phyloP scores from a whole-genome alignment of 2,113 vertebrate genomes.

The Centropristis striata region DNA sequence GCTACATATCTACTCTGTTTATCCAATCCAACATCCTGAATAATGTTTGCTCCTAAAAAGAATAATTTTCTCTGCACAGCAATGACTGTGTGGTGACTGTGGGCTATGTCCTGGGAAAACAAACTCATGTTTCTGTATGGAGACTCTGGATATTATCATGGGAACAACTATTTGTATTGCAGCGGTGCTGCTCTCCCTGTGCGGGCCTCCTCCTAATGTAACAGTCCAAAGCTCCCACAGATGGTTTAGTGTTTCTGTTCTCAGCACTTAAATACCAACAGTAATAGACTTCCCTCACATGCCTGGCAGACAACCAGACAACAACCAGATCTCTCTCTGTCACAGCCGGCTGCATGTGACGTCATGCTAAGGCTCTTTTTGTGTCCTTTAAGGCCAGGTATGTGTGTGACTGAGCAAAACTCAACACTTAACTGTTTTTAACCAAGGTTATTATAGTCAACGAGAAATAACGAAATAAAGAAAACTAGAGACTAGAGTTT shows the following conservation, averaged over 20 bases:
- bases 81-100: background rate
- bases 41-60: background rate
- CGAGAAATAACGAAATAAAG: too few relatives aligned
- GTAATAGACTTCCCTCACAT: constrained; percentile 30
- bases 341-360: background rate
- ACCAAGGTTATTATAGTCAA: too few relatives aligned
- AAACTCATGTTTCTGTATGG: constrained; percentile 13
- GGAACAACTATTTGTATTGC: constrained; percentile 23
- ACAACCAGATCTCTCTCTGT: constrained; percentile 25
- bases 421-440: too few relatives aligned
- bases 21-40: background rate
- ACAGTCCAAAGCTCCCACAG: constrained; percentile 51
- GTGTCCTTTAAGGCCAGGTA: background rate
- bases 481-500: too few relatives aligned
- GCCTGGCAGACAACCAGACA: constrained; percentile 22
- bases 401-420: background rate
- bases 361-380: background rate
- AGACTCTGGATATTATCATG: constrained; percentile 33
- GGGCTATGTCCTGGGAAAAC: constrained; percentile 12
- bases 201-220: constrained; percentile 31
- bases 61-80: background rate
- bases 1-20: background rate
- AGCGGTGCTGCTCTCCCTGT: constrained; percentile 7
- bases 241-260: constrained; percentile 62
- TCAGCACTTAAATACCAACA: constrained; percentile 37